Conservation (phyloP, 23 tunicate genomes). For the Clavelina lepadiformis region DNA sequence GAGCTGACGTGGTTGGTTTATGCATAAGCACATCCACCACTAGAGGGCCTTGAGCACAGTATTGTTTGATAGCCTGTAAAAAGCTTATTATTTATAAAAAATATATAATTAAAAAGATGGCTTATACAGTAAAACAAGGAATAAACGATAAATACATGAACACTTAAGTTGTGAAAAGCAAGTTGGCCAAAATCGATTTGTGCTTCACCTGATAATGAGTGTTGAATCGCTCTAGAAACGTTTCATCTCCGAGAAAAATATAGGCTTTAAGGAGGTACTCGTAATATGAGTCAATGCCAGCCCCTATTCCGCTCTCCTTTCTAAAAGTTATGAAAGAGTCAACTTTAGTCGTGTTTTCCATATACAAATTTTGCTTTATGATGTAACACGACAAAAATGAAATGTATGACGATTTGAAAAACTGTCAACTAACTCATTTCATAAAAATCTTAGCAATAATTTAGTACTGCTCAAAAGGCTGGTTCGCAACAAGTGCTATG, state of each 20-base stretch:
- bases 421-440: no score
- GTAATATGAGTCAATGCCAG: slow-evolving; percentile 96
- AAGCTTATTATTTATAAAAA: neutral
- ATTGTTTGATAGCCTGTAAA: slow-evolving; percentile 86
- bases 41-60: slow-evolving; percentile 86
- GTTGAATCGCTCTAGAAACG: slow-evolving; percentile 76
- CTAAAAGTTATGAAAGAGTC: no score
- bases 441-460: no score
- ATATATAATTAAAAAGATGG: neutral
- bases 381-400: no score
- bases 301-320: slow-evolving; percentile 95
- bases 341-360: no score
- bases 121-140: neutral
- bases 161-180: neutral
- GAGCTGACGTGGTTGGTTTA: slow-evolving; percentile 68
- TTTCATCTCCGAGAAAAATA: slow-evolving; percentile 90
- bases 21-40: slow-evolving; percentile 90
- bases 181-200: neutral
- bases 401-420: no score
- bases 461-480: no score
- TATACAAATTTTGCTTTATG: no score
- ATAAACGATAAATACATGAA: no score
- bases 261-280: slow-evolving; percentile 93
- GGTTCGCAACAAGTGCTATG: no score
- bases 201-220: slow-evolving; percentile 66